Conservation (phyloP, 2,113 vertebrate genomes). For the Sminthopsis crassicaudata region DNA sequence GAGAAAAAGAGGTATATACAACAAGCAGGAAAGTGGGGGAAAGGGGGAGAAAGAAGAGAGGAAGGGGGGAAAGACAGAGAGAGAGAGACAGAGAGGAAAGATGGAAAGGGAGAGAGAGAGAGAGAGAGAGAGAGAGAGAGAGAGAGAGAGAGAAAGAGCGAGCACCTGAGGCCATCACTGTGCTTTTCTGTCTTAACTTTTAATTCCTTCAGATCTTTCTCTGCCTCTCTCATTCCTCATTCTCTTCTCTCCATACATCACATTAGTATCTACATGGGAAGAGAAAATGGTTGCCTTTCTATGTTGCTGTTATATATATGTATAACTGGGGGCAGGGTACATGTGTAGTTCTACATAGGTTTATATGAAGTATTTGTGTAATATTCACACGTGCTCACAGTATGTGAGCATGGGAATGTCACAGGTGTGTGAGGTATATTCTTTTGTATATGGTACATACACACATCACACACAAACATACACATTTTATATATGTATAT, state of each 20-base stretch:
- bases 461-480: not conserved
- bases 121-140: not conserved
- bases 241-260: not conserved
- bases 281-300: conserved; percentile 9
- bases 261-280: not conserved
- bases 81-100: too few relatives aligned
- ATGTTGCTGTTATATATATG: not conserved
- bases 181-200: not conserved
- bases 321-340: not conserved
- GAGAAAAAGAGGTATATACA: too few relatives aligned
- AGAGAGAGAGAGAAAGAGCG: not conserved
- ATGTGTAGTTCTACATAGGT: not conserved
- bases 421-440: not conserved
- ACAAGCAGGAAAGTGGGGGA: too few relatives aligned
- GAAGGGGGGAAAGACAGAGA: too few relatives aligned
- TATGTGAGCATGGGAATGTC: not conserved
- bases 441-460: not conserved
- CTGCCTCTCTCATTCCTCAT: not conserved
- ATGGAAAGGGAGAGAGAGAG: not conserved
- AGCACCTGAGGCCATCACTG: conserved; percentile 41
- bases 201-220: not conserved
- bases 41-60: too few relatives aligned
- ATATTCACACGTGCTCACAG: not conserved
- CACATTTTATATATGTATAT: not conserved
- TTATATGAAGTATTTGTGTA: not conserved